These are phyloP conservation scores for Phenacoccus solenopsis DNA, from an alignment of 1,140 invertebrate species.

Conservation along the genomic window DNA sequence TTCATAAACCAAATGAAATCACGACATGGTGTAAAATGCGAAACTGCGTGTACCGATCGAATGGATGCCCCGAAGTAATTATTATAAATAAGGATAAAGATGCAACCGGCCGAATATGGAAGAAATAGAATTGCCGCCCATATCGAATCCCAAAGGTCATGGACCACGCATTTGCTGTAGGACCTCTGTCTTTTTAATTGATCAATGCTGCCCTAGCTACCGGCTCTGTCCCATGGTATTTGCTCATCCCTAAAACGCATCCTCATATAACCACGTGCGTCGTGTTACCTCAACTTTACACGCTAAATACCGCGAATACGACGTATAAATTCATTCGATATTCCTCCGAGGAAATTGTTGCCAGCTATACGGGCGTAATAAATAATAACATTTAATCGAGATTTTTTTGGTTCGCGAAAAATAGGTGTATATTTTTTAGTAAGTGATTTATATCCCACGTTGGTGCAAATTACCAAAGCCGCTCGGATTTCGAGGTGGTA, in stretches of 20 bases:
- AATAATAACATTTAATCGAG: background rate
- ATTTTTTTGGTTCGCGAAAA: background rate
- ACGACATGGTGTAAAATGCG: too few species aligned
- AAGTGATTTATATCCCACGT: too few species aligned
- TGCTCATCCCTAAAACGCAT: background rate
- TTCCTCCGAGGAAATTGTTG: background rate
- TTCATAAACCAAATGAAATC: too few species aligned
- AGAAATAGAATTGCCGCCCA: background rate
- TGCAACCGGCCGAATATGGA: background rate
- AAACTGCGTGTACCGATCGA: too few species aligned
- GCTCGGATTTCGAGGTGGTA: too few species aligned
- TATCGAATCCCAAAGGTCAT: conserved; percentile 6
- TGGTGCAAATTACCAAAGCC: too few species aligned
- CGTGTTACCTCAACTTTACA: background rate
- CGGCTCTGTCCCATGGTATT: background rate
- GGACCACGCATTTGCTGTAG: background rate
- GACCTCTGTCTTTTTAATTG: conserved; percentile 17
- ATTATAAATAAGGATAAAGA: conserved; percentile 4
- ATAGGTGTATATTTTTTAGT: too few species aligned
- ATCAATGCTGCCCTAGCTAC: conserved; percentile 10
- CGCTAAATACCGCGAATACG: background rate
- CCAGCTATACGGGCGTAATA: background rate
- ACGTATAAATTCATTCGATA: background rate
- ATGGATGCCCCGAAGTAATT: background rate
- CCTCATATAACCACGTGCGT: background rate